Conservation (phyloP, 2,888 invertebrate species). For the Acrocera orbiculus region DNA sequence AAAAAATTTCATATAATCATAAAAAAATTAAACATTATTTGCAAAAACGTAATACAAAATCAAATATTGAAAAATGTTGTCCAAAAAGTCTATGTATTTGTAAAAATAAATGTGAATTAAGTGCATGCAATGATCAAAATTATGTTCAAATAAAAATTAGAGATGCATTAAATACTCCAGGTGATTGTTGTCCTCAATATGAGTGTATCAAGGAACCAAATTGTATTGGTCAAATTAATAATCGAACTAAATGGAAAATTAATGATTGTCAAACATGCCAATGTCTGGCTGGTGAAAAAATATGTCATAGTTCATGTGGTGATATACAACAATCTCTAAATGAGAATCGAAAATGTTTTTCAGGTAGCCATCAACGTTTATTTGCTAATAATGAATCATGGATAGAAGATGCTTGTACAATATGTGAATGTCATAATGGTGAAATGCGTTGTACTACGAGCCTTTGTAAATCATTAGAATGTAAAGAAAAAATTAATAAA, state of each 20-base stretch:
- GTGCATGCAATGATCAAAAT: no score
- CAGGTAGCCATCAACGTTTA: neutral
- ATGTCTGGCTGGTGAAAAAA: constrained; percentile 5
- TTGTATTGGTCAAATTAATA: constrained; percentile 13
- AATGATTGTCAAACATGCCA: constrained; percentile 11
- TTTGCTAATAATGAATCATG: constrained; percentile 1
- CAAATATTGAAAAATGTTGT: constrained; percentile 16
- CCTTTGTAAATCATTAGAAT: constrained; percentile 5
- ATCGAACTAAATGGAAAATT: constrained; percentile 20
- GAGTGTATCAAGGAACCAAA: constrained; percentile 20
- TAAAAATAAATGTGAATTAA: constrained; percentile 14
- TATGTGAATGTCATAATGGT: constrained; percentile 18
- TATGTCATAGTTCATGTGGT: constrained; percentile 6
- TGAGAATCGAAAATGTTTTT: constrained; percentile 1
- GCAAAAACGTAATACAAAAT: constrained; percentile 10
- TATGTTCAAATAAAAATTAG: constrained; percentile 16
- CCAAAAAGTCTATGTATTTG: constrained; percentile 18
- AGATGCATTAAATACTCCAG: constrained; percentile 18
- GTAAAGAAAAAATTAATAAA: constrained; percentile 5
- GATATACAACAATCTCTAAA: no score
- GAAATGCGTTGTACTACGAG: constrained; percentile 3
- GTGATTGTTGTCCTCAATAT: constrained; percentile 33
- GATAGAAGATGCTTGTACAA: constrained; percentile 12
- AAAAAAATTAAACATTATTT: constrained; percentile 12
- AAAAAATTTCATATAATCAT: constrained; percentile 6